phyloP scores from a whole-genome alignment of 1,140 invertebrate species.

The Lanistes nyassanus region DNA sequence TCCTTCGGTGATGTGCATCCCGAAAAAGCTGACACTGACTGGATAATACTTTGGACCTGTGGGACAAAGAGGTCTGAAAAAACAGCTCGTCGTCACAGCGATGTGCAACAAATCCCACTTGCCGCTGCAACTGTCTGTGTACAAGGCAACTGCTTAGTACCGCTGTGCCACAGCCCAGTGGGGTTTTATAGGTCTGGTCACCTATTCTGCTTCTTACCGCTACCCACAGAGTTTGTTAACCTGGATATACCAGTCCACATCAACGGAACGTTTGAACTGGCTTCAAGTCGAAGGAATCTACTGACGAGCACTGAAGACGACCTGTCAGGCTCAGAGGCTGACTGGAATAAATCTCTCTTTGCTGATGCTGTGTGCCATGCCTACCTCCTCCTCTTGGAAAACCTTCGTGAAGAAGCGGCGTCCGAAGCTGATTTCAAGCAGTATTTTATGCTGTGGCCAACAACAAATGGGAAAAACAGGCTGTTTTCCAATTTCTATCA shows the following conservation, averaged over 20 bases:
- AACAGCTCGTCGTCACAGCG: background rate
- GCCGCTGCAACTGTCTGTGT: background rate
- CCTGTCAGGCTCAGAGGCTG: slow-evolving; percentile 11
- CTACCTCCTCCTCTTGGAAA: slow-evolving; percentile 10
- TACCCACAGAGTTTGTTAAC: slow-evolving; percentile 30
- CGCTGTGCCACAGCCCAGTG: slow-evolving; percentile 1
- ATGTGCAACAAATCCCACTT: background rate
- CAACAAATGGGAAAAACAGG: background rate
- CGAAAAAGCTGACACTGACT: background rate
- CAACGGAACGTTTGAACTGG: slow-evolving; percentile 48
- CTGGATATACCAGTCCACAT: slow-evolving; percentile 31
- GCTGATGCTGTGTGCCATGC: slow-evolving; percentile 16
- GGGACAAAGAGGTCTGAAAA: slow-evolving; percentile 28
- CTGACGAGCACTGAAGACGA: slow-evolving; percentile 34
- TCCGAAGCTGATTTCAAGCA: background rate
- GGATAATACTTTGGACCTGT: slow-evolving; percentile 6
- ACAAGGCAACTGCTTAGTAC: background rate
- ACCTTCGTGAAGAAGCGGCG: background rate
- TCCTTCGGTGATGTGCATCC: background rate
- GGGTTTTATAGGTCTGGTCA: slow-evolving; percentile 18
- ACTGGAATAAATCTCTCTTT: slow-evolving; percentile 48
- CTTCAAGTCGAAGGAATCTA: slow-evolving; percentile 34
- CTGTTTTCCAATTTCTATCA: slow-evolving; percentile 17
- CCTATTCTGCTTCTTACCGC: slow-evolving; percentile 44
- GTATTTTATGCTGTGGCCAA: slow-evolving; percentile 26